These are phyloP conservation scores for Meandrina meandrites DNA, from an alignment of 92 coral and sea anemone species.

Conservation along the genomic window DNA sequence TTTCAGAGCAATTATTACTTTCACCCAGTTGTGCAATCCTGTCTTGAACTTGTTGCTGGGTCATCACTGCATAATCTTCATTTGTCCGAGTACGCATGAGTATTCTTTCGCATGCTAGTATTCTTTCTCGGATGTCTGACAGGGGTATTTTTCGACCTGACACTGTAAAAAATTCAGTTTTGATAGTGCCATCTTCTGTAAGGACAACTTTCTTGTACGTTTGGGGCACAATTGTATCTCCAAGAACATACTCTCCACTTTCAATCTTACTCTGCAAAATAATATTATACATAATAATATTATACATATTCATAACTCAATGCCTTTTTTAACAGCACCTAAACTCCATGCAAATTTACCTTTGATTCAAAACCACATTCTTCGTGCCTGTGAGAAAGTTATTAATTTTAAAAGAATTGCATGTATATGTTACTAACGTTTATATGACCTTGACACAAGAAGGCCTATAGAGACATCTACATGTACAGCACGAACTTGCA, in stretches of 20 bases:
- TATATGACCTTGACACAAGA: too few relatives aligned
- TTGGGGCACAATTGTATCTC: slow-evolving; percentile 42
- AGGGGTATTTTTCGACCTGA: slow-evolving; percentile 42
- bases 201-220: slow-evolving; percentile 26
- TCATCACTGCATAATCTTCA: too few relatives aligned
- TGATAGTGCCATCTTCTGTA: slow-evolving; percentile 22
- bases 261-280: slow-evolving; percentile 42
- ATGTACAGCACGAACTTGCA: not conserved
- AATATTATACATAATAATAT: not conserved
- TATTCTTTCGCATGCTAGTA: too few relatives aligned
- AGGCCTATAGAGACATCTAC: too few relatives aligned
- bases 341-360: not conserved
- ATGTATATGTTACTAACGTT: too few relatives aligned
- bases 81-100: too few relatives aligned
- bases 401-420: too few relatives aligned
- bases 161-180: slow-evolving; percentile 33
- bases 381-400: too few relatives aligned
- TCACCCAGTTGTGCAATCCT: too few relatives aligned
- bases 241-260: slow-evolving; percentile 48
- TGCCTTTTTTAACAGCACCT: not conserved
- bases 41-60: too few relatives aligned
- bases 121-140: slow-evolving; percentile 31
- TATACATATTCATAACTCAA: not conserved
- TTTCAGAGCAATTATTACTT: too few relatives aligned
- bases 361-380: not conserved